Evolutionary conservation across 2,113 vertebrate genomes (phyloP), one percentile per base, ranked within the genome.

Genomic region (Brienomyrus longianalis): DNA sequence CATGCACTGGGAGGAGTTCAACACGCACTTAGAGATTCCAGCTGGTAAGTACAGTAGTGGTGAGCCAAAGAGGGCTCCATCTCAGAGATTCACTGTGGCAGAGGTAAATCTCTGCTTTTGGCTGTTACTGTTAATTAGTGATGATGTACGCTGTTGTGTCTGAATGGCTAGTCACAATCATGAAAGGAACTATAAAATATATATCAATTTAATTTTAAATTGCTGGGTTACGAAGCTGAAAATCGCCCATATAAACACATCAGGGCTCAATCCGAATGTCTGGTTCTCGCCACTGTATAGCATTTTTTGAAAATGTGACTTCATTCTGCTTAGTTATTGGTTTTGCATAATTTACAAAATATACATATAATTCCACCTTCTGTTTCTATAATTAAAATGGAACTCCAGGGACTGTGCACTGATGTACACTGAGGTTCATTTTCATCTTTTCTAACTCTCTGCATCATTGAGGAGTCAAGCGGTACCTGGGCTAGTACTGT

Each of bases 91-190:
- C 21, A 39, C 27, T 54, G 35, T 23, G 47, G 83, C 85, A 54
- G 15, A 50, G 15, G 45, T 83, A 35, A 9, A 35, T 50, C 31
- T 39, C 80, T 35, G 52, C 51, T 62, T 48, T 56, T 87, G 84
- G 62, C 89, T 77, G 85, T 87, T 87, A 54, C 50, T 80, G 62
- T 90, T 80, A 54, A 87, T 77, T 23, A 54, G 56, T 19, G 52
- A 48, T 66, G 83, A 56, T 50, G 83, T 48, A 74, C 43, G 10
- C 59, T 19, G 52, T 21, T 35, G 17, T 54, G 70, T 85, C 39
- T 54, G 11, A 84, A 39, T 85, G 45, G 54, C 45, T 15, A 48
- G 19, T 84, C 45, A 0, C 23, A 48, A 23, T 84, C 83, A 48
- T 21, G 19, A 39, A n/a, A 45, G 9, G 39, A 23, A 48, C 35